These are phyloP conservation scores for Octopus sinensis DNA, from an alignment of 1,140 invertebrate species.

Conservation along the genomic window DNA sequence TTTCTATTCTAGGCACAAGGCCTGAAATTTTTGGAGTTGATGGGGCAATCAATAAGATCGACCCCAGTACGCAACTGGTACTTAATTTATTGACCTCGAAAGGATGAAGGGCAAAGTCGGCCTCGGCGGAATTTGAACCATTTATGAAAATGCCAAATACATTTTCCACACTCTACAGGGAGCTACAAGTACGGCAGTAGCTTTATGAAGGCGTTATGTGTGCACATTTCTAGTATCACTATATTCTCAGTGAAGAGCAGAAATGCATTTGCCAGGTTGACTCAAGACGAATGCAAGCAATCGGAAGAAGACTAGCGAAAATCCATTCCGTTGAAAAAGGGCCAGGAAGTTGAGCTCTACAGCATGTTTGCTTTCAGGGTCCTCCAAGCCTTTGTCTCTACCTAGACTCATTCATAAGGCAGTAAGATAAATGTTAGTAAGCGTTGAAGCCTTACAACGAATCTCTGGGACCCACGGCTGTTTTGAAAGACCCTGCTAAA, in stretches of 20 bases:
- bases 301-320: not conserved
- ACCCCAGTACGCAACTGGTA: no score
- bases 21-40: no score
- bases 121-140: no score
- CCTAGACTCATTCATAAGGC: constrained; percentile 1
- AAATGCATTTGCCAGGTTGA: not conserved
- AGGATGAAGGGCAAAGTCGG: no score
- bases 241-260: no score
- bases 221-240: not conserved
- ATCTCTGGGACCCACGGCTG: not conserved
- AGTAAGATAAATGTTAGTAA: constrained; percentile 10
- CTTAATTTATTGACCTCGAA: no score
- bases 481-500: not conserved
- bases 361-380: constrained; percentile 9
- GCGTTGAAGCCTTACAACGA: not conserved
- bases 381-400: constrained; percentile 4
- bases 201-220: not conserved
- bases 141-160: no score
- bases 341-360: not conserved
- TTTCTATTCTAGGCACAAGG: no score
- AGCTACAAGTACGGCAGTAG: no score
- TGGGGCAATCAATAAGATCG: no score
- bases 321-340: not conserved
- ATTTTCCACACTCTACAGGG: no score
- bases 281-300: not conserved